Evolutionary conservation across 2,113 vertebrate genomes (phyloP).

Genomic region (Tychaedon coryphoeus): DNA sequence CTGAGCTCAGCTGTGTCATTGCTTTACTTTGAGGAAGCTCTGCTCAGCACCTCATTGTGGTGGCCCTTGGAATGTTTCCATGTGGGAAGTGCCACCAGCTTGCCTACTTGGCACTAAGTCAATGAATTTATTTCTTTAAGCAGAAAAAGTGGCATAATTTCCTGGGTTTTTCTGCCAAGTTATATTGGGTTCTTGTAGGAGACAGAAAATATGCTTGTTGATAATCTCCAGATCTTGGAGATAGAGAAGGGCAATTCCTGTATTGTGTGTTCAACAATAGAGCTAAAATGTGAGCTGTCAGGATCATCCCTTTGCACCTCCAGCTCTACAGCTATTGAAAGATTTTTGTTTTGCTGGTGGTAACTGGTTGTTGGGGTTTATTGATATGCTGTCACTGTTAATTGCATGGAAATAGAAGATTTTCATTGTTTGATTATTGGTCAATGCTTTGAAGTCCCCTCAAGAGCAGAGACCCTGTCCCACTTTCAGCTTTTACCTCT

Average conservation of each 20-base stretch:
- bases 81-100: not conserved
- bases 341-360: not conserved
- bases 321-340: not conserved
- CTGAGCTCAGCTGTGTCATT: not conserved
- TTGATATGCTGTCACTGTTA: not conserved
- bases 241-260: not conserved
- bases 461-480: not conserved
- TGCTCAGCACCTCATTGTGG: fast-evolving
- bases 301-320: not conserved
- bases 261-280: not conserved
- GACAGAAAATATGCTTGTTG: not conserved
- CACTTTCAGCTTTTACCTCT: not conserved
- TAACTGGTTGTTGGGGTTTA: not conserved
- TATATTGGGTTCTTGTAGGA: not conserved
- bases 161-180: not conserved
- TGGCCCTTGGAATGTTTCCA: not conserved
- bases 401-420: not conserved
- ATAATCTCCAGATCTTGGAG: not conserved
- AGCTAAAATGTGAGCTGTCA: fast-evolving
- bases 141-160: not conserved
- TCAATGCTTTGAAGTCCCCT: not conserved
- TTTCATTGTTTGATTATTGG: not conserved
- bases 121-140: not conserved
- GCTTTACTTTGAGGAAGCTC: not conserved
- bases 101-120: not conserved